Evolutionary conservation across 2,888 invertebrate genomes (phyloP), one percentile per base, ranked within the genome.

Genomic region (Catonia carolina): DNA sequence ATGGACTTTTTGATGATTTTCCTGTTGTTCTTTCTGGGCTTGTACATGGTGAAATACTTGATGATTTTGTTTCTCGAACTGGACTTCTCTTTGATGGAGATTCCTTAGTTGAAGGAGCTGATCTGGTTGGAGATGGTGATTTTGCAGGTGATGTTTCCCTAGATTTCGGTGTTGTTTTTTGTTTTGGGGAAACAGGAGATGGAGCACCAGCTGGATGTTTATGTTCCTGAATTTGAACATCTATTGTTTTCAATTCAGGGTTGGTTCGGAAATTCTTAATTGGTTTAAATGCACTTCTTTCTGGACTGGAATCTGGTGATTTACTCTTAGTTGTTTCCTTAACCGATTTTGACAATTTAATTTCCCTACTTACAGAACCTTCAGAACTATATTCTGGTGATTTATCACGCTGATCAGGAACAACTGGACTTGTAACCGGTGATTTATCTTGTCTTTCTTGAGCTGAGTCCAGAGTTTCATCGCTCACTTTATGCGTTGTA

Each of bases 1-100:
- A 62, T 20, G 62, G 77, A 17, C 77, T 65, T 36, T 77, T 76
- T 64, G 75, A 76, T 62, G 77, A 77, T 59, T 39, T 52, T 15
- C 14, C 37, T 7, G 55, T 20, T 5, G 48, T 36, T n/a, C 59
- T 65, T 22, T 67, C 67, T 36, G 67, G 67, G 58, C 66, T 69
- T 31, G 66, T 64, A 33, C 63, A 57, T 5, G 66, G 64, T 22
- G 68, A 67, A 3, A 51, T 42, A 47, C 56, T 59, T 42, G 56
- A 54, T 52, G 55, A 55, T 72, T 58, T 73, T n/a, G 58, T 23
- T 31, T 57, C 51, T 12, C 58, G 39, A 12, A 55, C 60, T 31
- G 61, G 61, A 50, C 61, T 61, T 20, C n/a, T 20, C 55, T 48
- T 55, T 35, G 18, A 31, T 18, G 20, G 20, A 14, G 31, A 18